A percentile compares a stretch with the other conserved stretches of the same genome.
Conservation (phyloP, 1,140 invertebrate species). For the Chrysopa pallens region DNA sequence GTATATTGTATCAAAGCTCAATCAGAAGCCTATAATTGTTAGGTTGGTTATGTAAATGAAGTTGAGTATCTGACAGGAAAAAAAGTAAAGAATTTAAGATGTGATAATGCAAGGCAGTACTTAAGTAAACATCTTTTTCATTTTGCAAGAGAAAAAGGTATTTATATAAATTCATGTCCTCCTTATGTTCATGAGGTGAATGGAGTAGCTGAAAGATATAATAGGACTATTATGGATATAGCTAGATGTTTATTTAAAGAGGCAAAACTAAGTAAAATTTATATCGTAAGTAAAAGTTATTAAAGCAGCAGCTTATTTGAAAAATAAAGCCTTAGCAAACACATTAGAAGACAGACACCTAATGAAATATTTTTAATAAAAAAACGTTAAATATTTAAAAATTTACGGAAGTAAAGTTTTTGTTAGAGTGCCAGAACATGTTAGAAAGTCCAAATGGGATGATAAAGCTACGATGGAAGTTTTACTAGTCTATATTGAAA, state of each 20-base stretch:
- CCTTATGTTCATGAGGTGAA: slow-evolving; percentile 10
- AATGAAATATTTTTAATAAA: slow-evolving; percentile 12
- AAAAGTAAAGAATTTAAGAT: too few species aligned
- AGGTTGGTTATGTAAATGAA: slow-evolving; percentile 9
- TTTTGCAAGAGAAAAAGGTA: slow-evolving; percentile 9
- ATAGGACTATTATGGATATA: slow-evolving; percentile 11
- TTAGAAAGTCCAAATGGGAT: slow-evolving; percentile 18
- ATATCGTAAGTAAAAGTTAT: slow-evolving; percentile 13
- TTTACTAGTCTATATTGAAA: too few species aligned
- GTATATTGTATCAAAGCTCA: slow-evolving; percentile 19
- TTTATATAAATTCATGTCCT: slow-evolving; percentile 5
- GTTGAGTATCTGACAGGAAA: slow-evolving; percentile 10
- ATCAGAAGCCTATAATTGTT: slow-evolving; percentile 13
- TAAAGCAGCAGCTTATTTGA: slow-evolving; percentile 10
- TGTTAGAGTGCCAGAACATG: slow-evolving; percentile 15
- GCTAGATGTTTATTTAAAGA: slow-evolving; percentile 12
- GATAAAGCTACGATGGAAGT: slow-evolving; percentile 14
- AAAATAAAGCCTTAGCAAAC: slow-evolving; percentile 10
- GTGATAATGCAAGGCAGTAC: too few species aligned
- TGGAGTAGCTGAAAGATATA: slow-evolving; percentile 10
- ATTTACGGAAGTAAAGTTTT: slow-evolving; percentile 17
- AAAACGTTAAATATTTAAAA: slow-evolving; percentile 10
- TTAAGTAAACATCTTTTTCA: slow-evolving; percentile 9
- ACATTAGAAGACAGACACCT: slow-evolving; percentile 11
- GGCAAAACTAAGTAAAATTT: slow-evolving; percentile 7